A percentile compares a stretch with the other conserved stretches of the same genome.
Evolutionary conservation across 2,888 invertebrate genomes (phyloP).

Genomic region (Lasioglossum villosulum): DNA sequence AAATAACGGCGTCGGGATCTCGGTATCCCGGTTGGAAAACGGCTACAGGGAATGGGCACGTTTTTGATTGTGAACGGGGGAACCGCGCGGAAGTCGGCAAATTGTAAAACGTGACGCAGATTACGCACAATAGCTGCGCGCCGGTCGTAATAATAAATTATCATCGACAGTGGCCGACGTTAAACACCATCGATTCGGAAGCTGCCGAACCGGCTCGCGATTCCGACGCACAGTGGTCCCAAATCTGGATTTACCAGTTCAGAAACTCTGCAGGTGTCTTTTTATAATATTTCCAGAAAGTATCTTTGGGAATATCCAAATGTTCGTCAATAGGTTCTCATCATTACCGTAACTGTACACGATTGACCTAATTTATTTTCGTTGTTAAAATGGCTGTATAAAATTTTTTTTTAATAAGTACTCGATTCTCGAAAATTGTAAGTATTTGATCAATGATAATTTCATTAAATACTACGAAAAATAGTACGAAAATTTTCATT

Average conservation of each 20-base stretch:
- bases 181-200: conserved; percentile 69
- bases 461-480: not conserved
- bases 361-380: not conserved
- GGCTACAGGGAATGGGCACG: not conserved
- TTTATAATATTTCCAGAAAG: not conserved
- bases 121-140: conserved; percentile 76
- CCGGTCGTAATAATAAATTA: conserved; percentile 80
- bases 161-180: conserved; percentile 78
- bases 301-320: not conserved
- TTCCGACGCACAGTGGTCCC: not conserved
- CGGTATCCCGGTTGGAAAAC: conserved; percentile 1
- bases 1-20: not conserved
- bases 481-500: not conserved
- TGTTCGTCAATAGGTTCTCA: too few relatives aligned
- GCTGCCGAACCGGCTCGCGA: conserved; percentile 14
- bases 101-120: conserved; percentile 80
- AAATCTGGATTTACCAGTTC: not conserved
- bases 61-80: not conserved
- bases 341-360: not conserved
- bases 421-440: not conserved
- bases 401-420: too few relatives aligned
- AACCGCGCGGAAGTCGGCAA: conserved; percentile 65
- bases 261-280: not conserved
- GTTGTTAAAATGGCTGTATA: not conserved
- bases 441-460: not conserved